These are phyloP conservation scores for Brotogeris chrysoptera DNA, from an alignment of 2,797 vertebrate species.

Conservation along the genomic window DNA sequence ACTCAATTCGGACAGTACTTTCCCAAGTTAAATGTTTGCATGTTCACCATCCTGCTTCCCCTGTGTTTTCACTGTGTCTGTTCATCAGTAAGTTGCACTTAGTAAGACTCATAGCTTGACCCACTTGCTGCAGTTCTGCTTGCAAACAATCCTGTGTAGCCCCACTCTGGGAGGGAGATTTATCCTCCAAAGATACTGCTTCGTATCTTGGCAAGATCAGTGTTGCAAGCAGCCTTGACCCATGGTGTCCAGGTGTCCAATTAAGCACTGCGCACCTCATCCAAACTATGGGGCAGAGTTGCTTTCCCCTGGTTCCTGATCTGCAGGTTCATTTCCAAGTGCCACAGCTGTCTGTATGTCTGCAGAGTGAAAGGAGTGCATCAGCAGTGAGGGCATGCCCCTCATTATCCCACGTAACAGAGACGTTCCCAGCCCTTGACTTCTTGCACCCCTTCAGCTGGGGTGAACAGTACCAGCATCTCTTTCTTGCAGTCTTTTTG, in stretches of 20 bases:
- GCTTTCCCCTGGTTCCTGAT: not conserved
- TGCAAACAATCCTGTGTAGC: not conserved
- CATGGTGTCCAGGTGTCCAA: not conserved
- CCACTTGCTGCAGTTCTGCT: not conserved
- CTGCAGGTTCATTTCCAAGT: not conserved
- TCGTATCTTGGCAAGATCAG: not conserved
- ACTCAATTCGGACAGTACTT: not conserved
- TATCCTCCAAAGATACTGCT: not conserved
- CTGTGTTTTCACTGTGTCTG: not conserved
- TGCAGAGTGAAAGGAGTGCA: not conserved
- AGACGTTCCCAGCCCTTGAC: not conserved
- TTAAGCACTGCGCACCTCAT: not conserved
- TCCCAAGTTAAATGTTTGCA: not conserved
- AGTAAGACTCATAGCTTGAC: not conserved
- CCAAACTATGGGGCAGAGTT: not conserved
- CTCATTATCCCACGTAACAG: rapidly evolving
- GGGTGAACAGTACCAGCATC: not conserved
- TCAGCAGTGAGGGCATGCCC: not conserved
- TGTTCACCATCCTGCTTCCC: not conserved
- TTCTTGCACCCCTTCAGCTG: not conserved
- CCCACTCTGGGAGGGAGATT: not conserved
- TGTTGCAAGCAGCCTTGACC: not conserved
- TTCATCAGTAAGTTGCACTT: not conserved
- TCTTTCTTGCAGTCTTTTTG: not conserved
- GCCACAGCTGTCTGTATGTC: rapidly evolving